These are phyloP conservation scores for Microcebus griseorufus DNA, from an alignment of 2,113 vertebrate genomes.

Conservation along the genomic window DNA sequence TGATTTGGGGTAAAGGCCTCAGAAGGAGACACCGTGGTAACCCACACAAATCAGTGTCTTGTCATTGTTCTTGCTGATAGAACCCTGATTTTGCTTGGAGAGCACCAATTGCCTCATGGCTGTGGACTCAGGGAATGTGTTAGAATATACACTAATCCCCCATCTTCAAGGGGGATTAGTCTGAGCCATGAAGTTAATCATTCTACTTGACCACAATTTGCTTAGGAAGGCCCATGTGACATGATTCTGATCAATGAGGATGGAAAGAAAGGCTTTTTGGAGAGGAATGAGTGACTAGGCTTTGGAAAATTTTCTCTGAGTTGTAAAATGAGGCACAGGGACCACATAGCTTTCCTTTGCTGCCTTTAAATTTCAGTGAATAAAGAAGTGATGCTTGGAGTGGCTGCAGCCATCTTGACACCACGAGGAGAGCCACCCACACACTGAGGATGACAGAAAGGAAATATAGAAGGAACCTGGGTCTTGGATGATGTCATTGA, in stretches of 20 bases:
- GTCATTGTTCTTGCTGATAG: not conserved
- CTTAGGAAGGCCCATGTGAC: not conserved
- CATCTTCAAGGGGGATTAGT: not conserved
- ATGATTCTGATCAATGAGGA: not conserved
- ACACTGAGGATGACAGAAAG: not conserved
- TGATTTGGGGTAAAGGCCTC: not conserved
- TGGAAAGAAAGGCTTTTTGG: not conserved
- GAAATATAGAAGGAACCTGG: not conserved
- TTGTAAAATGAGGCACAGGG: not conserved
- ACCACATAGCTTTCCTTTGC: not conserved
- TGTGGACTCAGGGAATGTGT: not conserved
- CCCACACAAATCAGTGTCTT: not conserved
- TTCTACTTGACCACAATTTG: not conserved
- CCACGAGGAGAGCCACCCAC: not conserved
- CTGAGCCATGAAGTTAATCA: not conserved
- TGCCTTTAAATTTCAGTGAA: not conserved
- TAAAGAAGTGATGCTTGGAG: not conserved
- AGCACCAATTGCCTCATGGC: too few relatives aligned
- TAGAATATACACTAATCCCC: too few relatives aligned
- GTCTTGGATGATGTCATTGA: not conserved
- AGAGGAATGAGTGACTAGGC: not conserved
- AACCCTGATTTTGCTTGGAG: not conserved
- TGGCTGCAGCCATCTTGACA: not conserved
- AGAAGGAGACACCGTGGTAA: not conserved
- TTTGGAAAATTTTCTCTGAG: not conserved